These are phyloP conservation scores for Oncorhynchus gorbuscha DNA, from an alignment of 2,113 vertebrate genomes.

Conservation along the genomic window DNA sequence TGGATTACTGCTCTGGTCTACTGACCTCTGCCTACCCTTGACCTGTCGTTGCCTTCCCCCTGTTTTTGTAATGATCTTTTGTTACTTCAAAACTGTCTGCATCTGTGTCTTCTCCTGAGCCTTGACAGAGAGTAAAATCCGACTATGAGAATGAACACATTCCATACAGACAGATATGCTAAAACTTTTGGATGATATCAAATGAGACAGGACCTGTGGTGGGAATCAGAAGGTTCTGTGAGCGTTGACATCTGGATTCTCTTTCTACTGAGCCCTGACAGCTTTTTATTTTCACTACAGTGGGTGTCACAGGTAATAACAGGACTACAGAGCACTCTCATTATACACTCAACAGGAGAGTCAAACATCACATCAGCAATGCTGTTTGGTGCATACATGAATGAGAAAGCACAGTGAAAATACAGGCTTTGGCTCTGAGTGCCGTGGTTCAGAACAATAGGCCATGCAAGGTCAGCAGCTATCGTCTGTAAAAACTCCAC, in stretches of 20 bases:
- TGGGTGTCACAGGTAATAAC: slow-evolving; percentile 1
- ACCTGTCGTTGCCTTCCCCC: no score
- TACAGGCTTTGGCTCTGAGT: neutral
- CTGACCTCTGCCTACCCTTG: no score
- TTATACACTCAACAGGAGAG: neutral
- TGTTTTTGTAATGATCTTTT: no score
- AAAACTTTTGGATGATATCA: neutral
- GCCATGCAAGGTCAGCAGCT: neutral
- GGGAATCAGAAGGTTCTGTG: neutral
- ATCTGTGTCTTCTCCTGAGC: no score
- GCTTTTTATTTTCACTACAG: neutral
- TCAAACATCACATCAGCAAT: neutral
- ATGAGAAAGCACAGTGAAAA: neutral
- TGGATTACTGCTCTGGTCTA: no score
- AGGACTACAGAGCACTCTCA: neutral
- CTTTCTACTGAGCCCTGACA: neutral
- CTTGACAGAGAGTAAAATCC: no score
- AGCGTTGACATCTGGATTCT: neutral
- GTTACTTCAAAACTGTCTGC: no score
- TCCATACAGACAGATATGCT: neutral
- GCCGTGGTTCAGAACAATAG: neutral
- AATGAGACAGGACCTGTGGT: neutral
- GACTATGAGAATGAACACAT: neutral
- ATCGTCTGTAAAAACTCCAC: no score
- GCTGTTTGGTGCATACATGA: slow-evolving; percentile 9